Conservation (phyloP, 2,888 invertebrate genomes). For the Anoplius nigerrimus region DNA sequence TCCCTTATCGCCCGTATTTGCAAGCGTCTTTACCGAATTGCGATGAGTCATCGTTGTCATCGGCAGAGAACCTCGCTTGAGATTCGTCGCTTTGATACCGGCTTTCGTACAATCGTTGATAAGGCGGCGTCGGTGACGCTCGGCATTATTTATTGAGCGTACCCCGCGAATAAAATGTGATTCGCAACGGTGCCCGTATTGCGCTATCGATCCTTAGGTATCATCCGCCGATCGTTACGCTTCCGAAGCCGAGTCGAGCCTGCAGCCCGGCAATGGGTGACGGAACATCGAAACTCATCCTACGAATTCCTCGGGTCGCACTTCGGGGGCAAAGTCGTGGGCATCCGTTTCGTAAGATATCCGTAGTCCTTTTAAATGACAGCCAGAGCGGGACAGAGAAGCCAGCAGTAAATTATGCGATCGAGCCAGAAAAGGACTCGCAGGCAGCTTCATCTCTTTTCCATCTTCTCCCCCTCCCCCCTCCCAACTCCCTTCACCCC, state of each 20-base stretch:
- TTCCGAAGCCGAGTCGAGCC: too few relatives aligned
- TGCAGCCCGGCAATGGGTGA: too few relatives aligned
- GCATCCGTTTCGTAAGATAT: constrained; percentile 16
- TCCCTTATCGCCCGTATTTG: constrained; percentile 43
- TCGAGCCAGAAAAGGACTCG: constrained; percentile 31
- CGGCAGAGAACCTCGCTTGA: constrained; percentile 5
- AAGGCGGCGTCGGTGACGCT: background rate
- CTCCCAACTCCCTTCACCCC: background rate
- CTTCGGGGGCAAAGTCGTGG: background rate
- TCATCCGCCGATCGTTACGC: too few relatives aligned
- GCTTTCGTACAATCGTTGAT: constrained; percentile 14
- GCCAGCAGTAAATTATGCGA: constrained; percentile 44
- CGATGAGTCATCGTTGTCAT: constrained; percentile 39
- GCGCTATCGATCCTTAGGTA: too few relatives aligned
- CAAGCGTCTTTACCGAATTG: constrained; percentile 42
- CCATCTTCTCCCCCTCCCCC: background rate
- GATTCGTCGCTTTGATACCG: constrained; percentile 22
- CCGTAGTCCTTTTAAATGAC: constrained; percentile 35
- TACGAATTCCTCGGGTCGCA: too few relatives aligned
- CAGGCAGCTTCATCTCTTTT: constrained; percentile 14
- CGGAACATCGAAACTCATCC: too few relatives aligned
- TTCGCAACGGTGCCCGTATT: too few relatives aligned
- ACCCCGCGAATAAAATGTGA: background rate
- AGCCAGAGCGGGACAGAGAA: constrained; percentile 11
- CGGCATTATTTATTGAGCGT: background rate